phyloP scores from a whole-genome alignment of 1,140 invertebrate species.

The Lepidurus arcticus region DNA sequence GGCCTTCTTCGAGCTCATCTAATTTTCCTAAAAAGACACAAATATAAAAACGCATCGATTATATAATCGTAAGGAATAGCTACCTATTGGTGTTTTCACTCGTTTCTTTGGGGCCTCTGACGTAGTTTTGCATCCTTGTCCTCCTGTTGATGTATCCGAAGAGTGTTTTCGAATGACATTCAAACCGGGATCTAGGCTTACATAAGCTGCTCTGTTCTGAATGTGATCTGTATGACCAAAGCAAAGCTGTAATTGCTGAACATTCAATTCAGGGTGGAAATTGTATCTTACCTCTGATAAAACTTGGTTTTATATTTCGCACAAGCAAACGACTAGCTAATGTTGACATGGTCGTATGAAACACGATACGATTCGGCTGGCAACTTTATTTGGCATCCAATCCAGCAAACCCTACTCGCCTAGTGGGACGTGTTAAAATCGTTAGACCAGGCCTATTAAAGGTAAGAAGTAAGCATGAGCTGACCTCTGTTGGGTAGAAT shows the following conservation, averaged over 20 bases:
- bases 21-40: slow-evolving; percentile 51
- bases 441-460: background rate
- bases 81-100: background rate
- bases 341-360: no score
- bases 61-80: background rate
- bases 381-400: no score
- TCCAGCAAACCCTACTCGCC: no score
- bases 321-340: no score
- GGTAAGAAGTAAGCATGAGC: background rate
- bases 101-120: background rate
- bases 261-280: background rate
- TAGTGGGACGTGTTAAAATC: no score
- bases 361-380: no score
- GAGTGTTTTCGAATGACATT: background rate
- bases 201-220: background rate
- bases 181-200: background rate
- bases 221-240: background rate
- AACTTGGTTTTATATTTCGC: no score
- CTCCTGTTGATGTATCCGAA: background rate
- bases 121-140: background rate
- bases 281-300: background rate
- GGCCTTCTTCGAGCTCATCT: slow-evolving; percentile 58
- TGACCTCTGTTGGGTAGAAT: background rate
- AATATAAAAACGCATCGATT: background rate
- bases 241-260: background rate